Evolutionary conservation across 2,797 vertebrate species (phyloP), one percentile per base, ranked within the genome.

Genomic region (Synaphobranchus kaupii): DNA sequence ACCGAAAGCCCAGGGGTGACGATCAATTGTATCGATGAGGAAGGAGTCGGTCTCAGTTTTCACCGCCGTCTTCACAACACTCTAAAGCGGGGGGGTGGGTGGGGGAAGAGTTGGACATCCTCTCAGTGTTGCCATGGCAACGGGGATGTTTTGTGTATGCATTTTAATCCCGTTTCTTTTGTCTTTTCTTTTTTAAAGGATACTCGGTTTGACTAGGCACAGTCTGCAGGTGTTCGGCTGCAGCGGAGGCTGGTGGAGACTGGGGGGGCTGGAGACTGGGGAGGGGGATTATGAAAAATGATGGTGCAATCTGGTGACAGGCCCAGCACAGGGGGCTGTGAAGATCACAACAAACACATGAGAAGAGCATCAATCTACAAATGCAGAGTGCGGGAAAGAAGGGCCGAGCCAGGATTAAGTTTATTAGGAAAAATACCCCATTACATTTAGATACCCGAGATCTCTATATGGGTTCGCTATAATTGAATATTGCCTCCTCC

Each of bases 91-190:
- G 56, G 15, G 66, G 10, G 20, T 25, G 39, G 63, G 60, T 22
- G 28, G n/a, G 7, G 22, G 86, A 86, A 86, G 86, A 89, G 56
- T 85, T 86, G 84, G 48, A 80, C 85, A 82, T 68, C 82, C 86
- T 88, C n/a, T 85, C 80, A 80, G 34, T 52, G 88, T 90, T 88
- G 88, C 88, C 89, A 88, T 90, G 86, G 85, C 71, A 90, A 89
- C 89, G 84, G 56, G 44, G 52, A 48, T 87, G 73, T 58, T 71
- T 82, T 82, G 28, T 58, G 78, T 31, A 31, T 86, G 71, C 31
- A 15, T 86, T 86, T 86, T 81, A 25, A 34, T 87, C 20, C 83
- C 54, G 15, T 87, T 81, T 48, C 39, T 83, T 83, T 83, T 52
- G n/a, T 83, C 48, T 78, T 20, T 5, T 78, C 68, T 71, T 71